Base-by-base conservation (phyloP, 2,797 vertebrate species). In the Pipistrellus pipistrellus region DNA sequence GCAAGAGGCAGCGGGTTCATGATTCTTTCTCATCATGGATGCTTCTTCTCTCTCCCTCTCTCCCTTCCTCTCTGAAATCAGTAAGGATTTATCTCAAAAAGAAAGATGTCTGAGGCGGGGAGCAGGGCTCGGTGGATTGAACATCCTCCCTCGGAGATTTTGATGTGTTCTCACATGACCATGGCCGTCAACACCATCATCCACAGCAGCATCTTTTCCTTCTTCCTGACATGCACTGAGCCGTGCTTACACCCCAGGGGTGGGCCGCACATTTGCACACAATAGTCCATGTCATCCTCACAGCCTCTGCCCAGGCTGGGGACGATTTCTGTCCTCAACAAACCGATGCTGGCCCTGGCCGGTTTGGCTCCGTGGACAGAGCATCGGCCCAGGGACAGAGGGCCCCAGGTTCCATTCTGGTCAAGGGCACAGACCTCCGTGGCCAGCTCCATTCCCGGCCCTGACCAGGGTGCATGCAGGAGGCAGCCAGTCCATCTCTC, bases 201-300 rank as follows among this genome's bases (percentile, higher is more conserved):
- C 88, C 17, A 18, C 17, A 27, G 25, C 18, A n/a, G 25, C 23
- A 21, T 48, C 73, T 12, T n/a, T 30, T 10, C 51, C 77, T 30
- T 44, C 75, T 55, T 48, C 75, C 15, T 25, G 30, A 71, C 85
- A 21, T 32, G 35, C 32, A 21, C 0, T 1, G 69, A 48, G 48
- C 38, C 69, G 2, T 21, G 15, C 32, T 9, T 8, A 78, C 30
- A 18, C 8, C 41, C 25, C 10, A 4, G 27, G 6, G 41, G 48
- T 5, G 0, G 12, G 35, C n/a, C n/a, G 13, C 20, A 57, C 4
- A 2, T 38, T n/a, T 8, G 14, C 9, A 32, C 3, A 55, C 9
- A 0, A 3, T 1, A n/a, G 38, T 48, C 59, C 71, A 3, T 0
- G 44, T 14, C 46, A 64, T 53, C 35, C n/a, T 75, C 30, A 71